Conservation (phyloP, 2,888 invertebrate genomes). For the Plebejus argus region DNA sequence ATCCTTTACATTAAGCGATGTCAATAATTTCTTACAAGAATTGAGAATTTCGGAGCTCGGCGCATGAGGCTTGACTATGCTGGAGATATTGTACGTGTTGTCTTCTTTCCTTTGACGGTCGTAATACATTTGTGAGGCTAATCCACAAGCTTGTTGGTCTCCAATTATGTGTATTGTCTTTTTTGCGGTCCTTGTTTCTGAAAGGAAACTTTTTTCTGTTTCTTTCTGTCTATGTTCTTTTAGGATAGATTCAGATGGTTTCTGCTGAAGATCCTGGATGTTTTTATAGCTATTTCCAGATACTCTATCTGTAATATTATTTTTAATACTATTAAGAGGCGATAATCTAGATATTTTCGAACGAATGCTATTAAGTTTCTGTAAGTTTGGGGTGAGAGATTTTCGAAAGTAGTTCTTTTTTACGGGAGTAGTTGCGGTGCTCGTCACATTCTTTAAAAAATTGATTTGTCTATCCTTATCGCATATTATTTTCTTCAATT, state of each 20-base stretch:
- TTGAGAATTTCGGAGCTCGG: not conserved
- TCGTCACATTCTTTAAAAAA: not conserved
- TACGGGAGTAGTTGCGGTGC: not conserved
- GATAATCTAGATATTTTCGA: not conserved
- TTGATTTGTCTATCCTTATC: not conserved
- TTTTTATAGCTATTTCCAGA: not conserved
- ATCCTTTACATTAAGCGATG: not conserved
- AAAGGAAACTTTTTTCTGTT: not conserved
- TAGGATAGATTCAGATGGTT: not conserved
- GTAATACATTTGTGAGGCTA: not conserved
- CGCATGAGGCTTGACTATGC: not conserved
- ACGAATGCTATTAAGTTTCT: not conserved
- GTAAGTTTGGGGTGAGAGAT: not conserved
- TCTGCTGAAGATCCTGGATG: not conserved
- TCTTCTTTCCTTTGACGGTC: conserved; percentile 12
- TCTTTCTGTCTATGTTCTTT: not conserved
- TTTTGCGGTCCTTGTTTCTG: not conserved
- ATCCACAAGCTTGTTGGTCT: not conserved
- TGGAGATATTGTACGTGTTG: not conserved
- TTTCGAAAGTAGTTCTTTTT: not conserved
- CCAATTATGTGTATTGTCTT: not conserved
- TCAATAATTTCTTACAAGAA: not conserved
- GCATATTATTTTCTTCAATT: not conserved
- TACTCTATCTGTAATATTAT: not conserved
- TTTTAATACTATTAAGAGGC: not conserved